Conservation (phyloP, 2,113 vertebrate species). For the Mormyrus iriodes region DNA sequence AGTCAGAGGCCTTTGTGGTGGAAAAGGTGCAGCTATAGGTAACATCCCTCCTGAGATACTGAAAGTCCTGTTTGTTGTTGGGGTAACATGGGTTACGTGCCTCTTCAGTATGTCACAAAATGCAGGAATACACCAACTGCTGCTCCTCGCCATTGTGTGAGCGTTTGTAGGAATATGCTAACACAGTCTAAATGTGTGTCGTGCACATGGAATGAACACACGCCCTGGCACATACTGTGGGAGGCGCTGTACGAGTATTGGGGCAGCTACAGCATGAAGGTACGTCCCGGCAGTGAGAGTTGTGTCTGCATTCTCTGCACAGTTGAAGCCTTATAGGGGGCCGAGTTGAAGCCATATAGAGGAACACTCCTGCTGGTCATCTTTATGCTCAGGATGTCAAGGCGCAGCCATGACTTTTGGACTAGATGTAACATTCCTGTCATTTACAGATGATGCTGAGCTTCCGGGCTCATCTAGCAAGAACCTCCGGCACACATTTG, state of each 20-base stretch:
- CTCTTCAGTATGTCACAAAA: not conserved
- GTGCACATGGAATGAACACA: not conserved
- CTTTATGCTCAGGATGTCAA: no score
- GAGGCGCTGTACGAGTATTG: not conserved
- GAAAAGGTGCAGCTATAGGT: not conserved
- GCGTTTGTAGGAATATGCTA: not conserved
- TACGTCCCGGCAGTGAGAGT: not conserved
- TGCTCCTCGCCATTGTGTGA: not conserved
- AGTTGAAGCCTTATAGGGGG: not conserved
- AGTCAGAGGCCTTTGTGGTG: not conserved
- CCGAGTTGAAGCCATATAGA: not conserved
- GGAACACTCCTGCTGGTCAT: not conserved
- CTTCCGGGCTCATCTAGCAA: not conserved
- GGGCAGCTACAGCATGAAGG: not conserved
- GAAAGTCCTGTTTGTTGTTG: not conserved
- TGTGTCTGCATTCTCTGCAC: not conserved
- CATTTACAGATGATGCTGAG: not conserved
- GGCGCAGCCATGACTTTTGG: not conserved
- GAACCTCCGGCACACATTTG: not conserved
- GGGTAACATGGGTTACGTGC: not conserved
- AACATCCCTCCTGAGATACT: not conserved
- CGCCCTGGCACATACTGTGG: not conserved
- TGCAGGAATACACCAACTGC: not conserved
- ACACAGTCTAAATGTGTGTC: not conserved
- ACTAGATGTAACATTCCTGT: not conserved